Evolutionary conservation across 2,113 vertebrate species (phyloP), one percentile per base, ranked within the genome.

Genomic region (Choloepus hoffmanni): DNA sequence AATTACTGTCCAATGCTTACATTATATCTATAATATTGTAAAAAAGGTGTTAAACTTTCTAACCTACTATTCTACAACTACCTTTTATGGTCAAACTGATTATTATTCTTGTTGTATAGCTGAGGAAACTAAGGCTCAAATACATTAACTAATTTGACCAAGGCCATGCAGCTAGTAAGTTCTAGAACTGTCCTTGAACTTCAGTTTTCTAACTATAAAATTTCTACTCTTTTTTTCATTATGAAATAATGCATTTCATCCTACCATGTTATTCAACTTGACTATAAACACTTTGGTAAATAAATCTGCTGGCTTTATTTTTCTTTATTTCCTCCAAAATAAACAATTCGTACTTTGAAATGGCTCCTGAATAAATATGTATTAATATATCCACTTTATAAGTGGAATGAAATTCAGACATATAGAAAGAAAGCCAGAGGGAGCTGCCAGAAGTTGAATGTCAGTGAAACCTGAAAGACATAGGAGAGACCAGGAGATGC

Each of bases 181-280:
- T 85, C 74, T 7, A 86, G 19, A 84, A 43, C 36, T 62, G 33
- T 50, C 43, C 90, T 12, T 74, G 81, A 60, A 62, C 4, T 53
- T 96, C 36, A 81, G 15, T 55, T 76, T 89, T 78, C 63, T 65
- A 55, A 73, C 3, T 65, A 63, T 77, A 78, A 93, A 90, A 72
- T 7, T 3, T 89, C 5, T 23, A 26, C 23, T 78, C 33, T 73
- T 23, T 33, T 63, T 70, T 36, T 23, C 26, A 7, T 73, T 91
- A 8, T 53, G 48, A 4, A 28, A 43, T 81, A 74, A 19, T 40
- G 36, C 67, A 70, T 70, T 15, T 83, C 45, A 79, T 53, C 15
- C 18, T 43, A 9, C 26, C 36, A 28, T 63, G 3, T 53, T 85
- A 55, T 84, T 63, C 53, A 86, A 45, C 30, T 43, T 73, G 23